Percentiles rank a stretch among this genome's conserved stretches.
phyloP scores from a whole-genome alignment of 2,888 invertebrate genomes.

The Ctena decussata region DNA sequence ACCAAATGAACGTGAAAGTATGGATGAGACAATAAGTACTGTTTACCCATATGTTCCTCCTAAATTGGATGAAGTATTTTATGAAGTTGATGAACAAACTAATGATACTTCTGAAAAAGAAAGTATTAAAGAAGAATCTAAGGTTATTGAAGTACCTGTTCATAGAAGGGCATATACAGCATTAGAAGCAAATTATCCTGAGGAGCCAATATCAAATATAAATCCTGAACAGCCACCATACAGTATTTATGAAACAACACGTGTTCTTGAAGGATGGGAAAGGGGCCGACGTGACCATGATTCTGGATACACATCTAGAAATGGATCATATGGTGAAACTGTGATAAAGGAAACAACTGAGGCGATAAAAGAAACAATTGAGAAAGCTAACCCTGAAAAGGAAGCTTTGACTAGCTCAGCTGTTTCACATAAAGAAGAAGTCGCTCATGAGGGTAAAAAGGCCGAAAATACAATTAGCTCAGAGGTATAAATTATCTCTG shows the following conservation, averaged over 20 bases:
- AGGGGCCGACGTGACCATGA: slow-evolving; percentile 30
- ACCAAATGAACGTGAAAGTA: slow-evolving; percentile 16
- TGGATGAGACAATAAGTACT: slow-evolving; percentile 26
- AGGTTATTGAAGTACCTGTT: slow-evolving; percentile 60
- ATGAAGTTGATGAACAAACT: slow-evolving; percentile 14
- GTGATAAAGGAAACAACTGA: not conserved
- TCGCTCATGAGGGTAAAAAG: not conserved
- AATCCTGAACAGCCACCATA: slow-evolving; percentile 53
- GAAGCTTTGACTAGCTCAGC: not conserved
- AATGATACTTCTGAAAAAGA: not conserved
- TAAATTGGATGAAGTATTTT: slow-evolving; percentile 51
- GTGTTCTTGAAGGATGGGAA: slow-evolving; percentile 69
- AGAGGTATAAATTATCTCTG: not conserved
- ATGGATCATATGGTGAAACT: not conserved
- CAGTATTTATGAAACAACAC: slow-evolving; percentile 60
- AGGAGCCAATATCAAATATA: slow-evolving; percentile 66
- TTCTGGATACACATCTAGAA: slow-evolving; percentile 6
- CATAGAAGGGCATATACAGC: slow-evolving; percentile 64
- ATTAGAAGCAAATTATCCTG: slow-evolving; percentile 69
- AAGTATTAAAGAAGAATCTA: not conserved
- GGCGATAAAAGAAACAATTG: not conserved
- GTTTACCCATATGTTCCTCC: slow-evolving; percentile 58
- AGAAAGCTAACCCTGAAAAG: not conserved
- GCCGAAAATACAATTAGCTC: not conserved
- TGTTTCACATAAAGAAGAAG: not conserved